A percentile compares a stretch with the other conserved stretches of the same genome.
phyloP scores from a whole-genome alignment of 2,888 invertebrate genomes.

The Lochmaea capreae region DNA sequence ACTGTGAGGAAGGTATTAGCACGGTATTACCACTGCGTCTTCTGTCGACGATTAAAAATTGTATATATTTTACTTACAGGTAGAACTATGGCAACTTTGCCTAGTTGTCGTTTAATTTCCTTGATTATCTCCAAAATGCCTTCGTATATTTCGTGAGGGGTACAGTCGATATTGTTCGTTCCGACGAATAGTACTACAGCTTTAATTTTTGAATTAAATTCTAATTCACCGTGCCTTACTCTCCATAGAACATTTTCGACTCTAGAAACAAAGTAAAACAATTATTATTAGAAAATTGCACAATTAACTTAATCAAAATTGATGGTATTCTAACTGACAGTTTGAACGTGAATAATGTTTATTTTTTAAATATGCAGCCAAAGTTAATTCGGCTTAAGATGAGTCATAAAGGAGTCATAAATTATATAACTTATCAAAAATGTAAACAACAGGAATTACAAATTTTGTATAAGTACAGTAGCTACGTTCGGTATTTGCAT shows the following conservation, averaged over 20 bases:
- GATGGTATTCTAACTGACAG: conserved; percentile 3
- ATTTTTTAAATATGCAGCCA: not conserved
- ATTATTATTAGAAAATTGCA: conserved; percentile 12
- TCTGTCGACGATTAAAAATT: too few species aligned
- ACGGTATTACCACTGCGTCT: too few species aligned
- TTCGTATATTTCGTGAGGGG: conserved; percentile 72
- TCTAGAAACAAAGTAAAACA: conserved; percentile 50
- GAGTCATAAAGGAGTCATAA: not conserved
- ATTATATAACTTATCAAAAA: too few species aligned
- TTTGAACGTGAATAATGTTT: conserved; percentile 2
- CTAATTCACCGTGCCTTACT: conserved; percentile 75
- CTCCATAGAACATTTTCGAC: conserved; percentile 79
- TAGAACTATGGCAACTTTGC: conserved; percentile 68
- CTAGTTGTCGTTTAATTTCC: conserved; percentile 69
- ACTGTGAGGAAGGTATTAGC: too few species aligned
- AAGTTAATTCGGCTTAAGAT: not conserved
- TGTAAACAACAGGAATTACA: too few species aligned
- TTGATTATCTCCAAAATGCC: conserved; percentile 73
- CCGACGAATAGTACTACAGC: conserved; percentile 75
- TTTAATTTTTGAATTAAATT: conserved; percentile 75
- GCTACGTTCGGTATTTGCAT: too few species aligned
- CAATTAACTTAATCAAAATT: conserved; percentile 17
- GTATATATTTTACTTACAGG: conserved; percentile 66
- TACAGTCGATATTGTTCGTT: conserved; percentile 74
- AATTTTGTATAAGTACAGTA: too few species aligned